Evolutionary conservation across 2,888 invertebrate species (phyloP).

Genomic region (Minunthozetes semirufus): DNA sequence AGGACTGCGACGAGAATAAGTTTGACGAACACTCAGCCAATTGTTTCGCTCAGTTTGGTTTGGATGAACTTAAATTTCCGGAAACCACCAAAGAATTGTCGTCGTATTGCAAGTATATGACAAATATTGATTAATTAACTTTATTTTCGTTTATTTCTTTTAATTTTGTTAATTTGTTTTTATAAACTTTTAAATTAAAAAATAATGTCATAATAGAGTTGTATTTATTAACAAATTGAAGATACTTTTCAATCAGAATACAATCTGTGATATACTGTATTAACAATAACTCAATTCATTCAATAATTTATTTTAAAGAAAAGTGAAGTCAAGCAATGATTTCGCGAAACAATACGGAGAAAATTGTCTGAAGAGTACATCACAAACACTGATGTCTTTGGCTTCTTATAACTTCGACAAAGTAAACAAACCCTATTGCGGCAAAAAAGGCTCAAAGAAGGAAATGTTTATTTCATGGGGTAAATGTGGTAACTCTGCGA

Average conservation of each 20-base stretch:
- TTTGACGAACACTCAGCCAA: conserved; percentile 23
- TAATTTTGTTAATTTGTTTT: too few relatives aligned
- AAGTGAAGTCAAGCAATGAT: background rate
- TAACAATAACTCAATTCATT: too few relatives aligned
- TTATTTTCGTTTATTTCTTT: too few relatives aligned
- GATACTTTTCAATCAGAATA: too few relatives aligned
- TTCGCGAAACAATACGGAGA: conserved; percentile 31
- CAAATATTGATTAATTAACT: background rate
- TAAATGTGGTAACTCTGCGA: background rate
- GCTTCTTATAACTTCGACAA: background rate
- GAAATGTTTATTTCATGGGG: background rate
- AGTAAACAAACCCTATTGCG: background rate
- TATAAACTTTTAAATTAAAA: too few relatives aligned
- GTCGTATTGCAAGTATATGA: conserved; percentile 24
- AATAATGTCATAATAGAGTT: too few relatives aligned
- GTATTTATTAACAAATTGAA: too few relatives aligned
- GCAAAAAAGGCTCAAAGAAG: background rate
- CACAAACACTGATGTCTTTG: background rate
- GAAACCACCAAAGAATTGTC: background rate
- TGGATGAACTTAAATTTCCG: conserved; percentile 9
- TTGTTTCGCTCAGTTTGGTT: conserved; percentile 33
- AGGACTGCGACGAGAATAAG: conserved; percentile 6
- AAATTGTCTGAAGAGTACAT: background rate
- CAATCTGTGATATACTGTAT: too few relatives aligned
- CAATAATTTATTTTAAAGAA: background rate